phyloP scores from a whole-genome alignment of 1,140 invertebrate genomes.

The Acromyrmex heyeri region DNA sequence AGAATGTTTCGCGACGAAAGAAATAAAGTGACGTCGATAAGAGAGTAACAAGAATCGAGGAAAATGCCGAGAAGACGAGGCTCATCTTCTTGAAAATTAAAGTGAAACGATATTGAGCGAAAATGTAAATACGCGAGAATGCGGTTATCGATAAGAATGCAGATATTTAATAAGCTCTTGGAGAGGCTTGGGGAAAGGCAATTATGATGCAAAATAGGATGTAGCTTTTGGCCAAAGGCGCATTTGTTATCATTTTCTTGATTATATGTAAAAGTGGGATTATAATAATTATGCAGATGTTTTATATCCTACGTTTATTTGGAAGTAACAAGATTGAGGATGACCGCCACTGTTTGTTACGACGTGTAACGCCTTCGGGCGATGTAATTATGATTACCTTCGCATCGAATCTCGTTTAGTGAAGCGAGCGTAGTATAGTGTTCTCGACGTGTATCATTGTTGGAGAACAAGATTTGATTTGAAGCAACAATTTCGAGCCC shows the following conservation, averaged over 20 bases:
- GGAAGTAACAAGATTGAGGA: conserved; percentile 19
- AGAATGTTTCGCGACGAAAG: conserved; percentile 39
- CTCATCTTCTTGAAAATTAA: conserved; percentile 35
- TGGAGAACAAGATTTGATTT: conserved; percentile 41
- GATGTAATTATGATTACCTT: conserved; percentile 68
- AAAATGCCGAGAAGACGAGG: not conserved
- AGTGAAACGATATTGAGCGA: conserved; percentile 28
- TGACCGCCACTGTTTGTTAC: conserved; percentile 65
- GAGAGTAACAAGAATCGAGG: not conserved
- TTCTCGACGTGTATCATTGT: conserved; percentile 45
- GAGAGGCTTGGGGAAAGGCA: not conserved
- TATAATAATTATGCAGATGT: conserved; percentile 14
- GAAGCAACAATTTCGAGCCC: conserved; percentile 33
- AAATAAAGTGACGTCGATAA: conserved; percentile 16
- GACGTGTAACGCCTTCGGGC: conserved; percentile 59
- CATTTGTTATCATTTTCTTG: not conserved
- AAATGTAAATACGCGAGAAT: conserved; percentile 42
- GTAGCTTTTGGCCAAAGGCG: conserved; percentile 13
- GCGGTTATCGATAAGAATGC: not conserved
- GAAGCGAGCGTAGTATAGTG: conserved; percentile 18
- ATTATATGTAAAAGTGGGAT: not conserved
- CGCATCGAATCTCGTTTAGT: conserved; percentile 23
- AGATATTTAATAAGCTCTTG: conserved; percentile 12
- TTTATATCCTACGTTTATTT: not conserved
- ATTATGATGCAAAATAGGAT: conserved; percentile 14